Conservation (phyloP, 2,888 invertebrate genomes). For the Dicranocentrus wangi region DNA sequence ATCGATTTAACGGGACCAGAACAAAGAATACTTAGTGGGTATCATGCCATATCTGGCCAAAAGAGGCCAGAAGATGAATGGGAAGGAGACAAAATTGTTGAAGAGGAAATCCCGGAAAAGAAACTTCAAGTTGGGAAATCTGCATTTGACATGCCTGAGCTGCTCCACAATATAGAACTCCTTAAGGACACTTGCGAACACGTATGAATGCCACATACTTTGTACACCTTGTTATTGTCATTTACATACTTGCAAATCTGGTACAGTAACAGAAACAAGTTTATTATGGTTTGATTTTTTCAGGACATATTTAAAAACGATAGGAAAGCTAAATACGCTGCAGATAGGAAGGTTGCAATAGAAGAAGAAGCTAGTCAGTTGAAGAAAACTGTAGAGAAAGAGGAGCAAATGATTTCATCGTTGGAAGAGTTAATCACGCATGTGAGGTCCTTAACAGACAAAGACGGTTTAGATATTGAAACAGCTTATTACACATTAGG, state of each 20-base stretch:
- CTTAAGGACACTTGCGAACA: conserved; percentile 92
- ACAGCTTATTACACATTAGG: conserved; percentile 79
- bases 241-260: no score
- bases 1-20: conserved; percentile 99
- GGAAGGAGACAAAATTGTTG: conserved; percentile 78
- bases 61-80: conserved; percentile 74
- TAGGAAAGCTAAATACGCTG: conserved; percentile 83
- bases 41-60: conserved; percentile 87
- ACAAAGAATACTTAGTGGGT: conserved; percentile 91
- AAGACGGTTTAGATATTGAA: conserved; percentile 78
- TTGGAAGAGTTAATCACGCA: conserved; percentile 83
- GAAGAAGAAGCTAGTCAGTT: conserved; percentile 86
- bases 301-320: conserved; percentile 91
- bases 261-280: no score
- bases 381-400: conserved; percentile 81
- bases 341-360: conserved; percentile 86
- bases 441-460: conserved; percentile 76
- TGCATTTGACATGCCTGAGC: conserved; percentile 84
- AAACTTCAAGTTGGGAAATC: conserved; percentile 67
- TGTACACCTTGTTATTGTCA: no score
- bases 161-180: conserved; percentile 92
- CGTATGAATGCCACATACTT: no score
- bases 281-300: conserved; percentile 61
- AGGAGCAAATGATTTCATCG: conserved; percentile 83
- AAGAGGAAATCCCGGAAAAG: conserved; percentile 74